Conservation (phyloP, 2,797 vertebrate genomes). For the Hapalemur alaotrensis region DNA sequence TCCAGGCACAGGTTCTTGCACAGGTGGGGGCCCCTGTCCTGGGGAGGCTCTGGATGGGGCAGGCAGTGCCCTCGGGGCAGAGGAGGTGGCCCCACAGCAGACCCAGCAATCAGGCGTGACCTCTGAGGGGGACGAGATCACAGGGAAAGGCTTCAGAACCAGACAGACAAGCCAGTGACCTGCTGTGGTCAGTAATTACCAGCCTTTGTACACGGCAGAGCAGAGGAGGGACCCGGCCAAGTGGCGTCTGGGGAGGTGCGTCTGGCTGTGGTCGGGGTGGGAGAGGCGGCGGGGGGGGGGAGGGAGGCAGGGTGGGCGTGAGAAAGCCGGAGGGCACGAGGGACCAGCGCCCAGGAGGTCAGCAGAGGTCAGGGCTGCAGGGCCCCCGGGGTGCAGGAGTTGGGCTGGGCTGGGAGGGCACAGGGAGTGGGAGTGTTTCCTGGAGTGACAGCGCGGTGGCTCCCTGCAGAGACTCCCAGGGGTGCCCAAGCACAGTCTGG, state of each 20-base stretch:
- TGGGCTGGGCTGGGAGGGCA: too few species aligned
- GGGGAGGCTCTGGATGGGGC: too few species aligned
- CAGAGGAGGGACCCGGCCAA: not conserved
- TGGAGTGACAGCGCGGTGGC: too few species aligned
- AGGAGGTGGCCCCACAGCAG: not conserved
- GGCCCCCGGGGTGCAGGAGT: fast-evolving
- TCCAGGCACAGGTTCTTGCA: not conserved
- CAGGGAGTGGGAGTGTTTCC: fast-evolving
- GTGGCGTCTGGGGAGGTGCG: not conserved
- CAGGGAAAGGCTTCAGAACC: not conserved
- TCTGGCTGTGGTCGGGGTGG: not conserved
- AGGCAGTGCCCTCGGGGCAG: not conserved
- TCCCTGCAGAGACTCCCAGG: not conserved
- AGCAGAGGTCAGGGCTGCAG: not conserved
- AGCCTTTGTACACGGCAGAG: not conserved
- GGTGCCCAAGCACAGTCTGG: fast-evolving
- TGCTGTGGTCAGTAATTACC: not conserved
- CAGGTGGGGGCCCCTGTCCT: not conserved
- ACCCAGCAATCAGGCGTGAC: not conserved
- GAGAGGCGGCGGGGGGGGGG: not conserved
- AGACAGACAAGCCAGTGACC: not conserved
- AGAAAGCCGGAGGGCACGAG: too few species aligned
- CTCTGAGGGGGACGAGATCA: not conserved
- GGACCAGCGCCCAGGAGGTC: not conserved
- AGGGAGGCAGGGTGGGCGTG: fast-evolving